These are phyloP conservation scores for Campopleginae sp. DNA, from an alignment of 2,888 invertebrate species.

Conservation along the genomic window DNA sequence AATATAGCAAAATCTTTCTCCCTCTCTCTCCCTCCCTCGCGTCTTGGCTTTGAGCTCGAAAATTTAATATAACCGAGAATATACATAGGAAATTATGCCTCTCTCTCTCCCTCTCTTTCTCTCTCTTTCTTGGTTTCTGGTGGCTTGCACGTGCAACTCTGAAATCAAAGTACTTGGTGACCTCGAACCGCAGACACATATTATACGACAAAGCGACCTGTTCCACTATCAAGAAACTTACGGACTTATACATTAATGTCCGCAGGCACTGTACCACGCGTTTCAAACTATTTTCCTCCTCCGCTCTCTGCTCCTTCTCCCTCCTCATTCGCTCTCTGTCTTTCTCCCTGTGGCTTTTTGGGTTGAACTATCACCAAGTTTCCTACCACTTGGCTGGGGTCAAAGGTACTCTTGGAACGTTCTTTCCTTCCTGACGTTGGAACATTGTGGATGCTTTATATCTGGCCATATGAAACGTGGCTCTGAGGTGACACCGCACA, in stretches of 20 bases:
- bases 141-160: conserved; percentile 27
- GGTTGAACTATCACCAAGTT: conserved; percentile 57
- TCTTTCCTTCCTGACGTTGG: conserved; percentile 14
- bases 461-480: conserved; percentile 3
- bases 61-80: background rate
- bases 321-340: conserved; percentile 5
- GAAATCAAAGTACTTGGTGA: conserved; percentile 62
- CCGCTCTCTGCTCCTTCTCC: background rate
- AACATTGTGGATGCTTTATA: background rate
- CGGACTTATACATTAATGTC: conserved; percentile 50
- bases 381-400: conserved; percentile 56
- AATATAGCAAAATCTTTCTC: conserved; percentile 7
- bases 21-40: conserved; percentile 11
- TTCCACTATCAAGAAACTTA: conserved; percentile 56
- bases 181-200: conserved; percentile 52
- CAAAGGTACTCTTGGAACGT: conserved; percentile 61
- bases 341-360: conserved; percentile 25
- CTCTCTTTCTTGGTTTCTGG: conserved; percentile 20
- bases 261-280: conserved; percentile 22
- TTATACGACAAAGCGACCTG: conserved; percentile 22
- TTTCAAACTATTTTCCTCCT: conserved; percentile 10
- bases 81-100: conserved; percentile 1
- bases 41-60: background rate
- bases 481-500: conserved; percentile 28
- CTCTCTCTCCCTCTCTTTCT: conserved; percentile 7